These are phyloP conservation scores for Lepidochitona cinerea DNA, from an alignment of 2,888 invertebrate species.

Conservation along the genomic window DNA sequence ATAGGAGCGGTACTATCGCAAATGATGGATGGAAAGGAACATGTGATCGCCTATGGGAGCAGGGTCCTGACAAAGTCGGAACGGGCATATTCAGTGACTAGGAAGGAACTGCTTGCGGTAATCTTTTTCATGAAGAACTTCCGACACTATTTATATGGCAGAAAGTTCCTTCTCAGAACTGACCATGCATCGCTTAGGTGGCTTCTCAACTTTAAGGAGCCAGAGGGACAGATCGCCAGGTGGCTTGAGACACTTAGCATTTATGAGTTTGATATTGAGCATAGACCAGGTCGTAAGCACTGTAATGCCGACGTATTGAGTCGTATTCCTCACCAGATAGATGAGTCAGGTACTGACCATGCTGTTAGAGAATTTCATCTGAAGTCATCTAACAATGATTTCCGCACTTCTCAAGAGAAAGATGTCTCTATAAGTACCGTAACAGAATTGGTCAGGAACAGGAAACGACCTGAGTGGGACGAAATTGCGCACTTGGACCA, in stretches of 20 bases:
- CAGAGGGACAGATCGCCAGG: conserved; percentile 17
- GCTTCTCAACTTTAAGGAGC: conserved; percentile 20
- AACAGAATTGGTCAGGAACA: background rate
- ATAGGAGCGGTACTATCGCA: conserved; percentile 30
- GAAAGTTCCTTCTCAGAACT: conserved; percentile 18
- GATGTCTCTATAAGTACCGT: background rate
- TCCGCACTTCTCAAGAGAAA: background rate
- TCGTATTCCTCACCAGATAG: too few species aligned
- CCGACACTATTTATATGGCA: conserved; percentile 24
- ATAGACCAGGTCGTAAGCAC: background rate
- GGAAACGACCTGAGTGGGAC: background rate
- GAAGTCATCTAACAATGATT: background rate
- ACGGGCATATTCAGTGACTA: conserved; percentile 22
- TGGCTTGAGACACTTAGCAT: conserved; percentile 14
- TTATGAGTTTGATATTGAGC: background rate
- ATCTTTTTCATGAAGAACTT: conserved; percentile 19
- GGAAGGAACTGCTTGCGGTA: conserved; percentile 26
- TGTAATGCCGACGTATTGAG: too few species aligned
- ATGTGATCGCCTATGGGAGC: conserved; percentile 28
- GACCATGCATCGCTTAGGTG: conserved; percentile 27
- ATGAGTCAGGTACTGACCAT: too few species aligned
- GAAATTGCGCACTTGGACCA: background rate
- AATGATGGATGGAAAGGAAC: conserved; percentile 18
- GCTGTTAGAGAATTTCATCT: too few species aligned
- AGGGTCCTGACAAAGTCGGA: conserved; percentile 18